Base-by-base conservation (phyloP, 2,797 vertebrate genomes). In the Capromys pilorides region DNA sequence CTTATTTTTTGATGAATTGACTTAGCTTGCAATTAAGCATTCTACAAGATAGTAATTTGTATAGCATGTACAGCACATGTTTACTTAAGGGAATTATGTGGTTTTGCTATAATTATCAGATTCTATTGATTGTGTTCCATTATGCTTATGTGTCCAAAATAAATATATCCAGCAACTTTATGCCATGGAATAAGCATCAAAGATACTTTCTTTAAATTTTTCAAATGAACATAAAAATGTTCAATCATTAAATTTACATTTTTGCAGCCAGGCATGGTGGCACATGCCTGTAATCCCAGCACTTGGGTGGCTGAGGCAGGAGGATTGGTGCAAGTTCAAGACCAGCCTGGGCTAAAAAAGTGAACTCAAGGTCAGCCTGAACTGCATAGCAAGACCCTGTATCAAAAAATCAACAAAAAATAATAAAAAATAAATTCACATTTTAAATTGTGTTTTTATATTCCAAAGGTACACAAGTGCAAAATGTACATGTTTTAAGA, bases 31-130 rank as follows among this genome's bases (percentile, higher is more conserved):
- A 98, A 95, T 96, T 97, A 97, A 96, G 82, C 89, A 97, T 97
- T 98, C 98, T 97, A 96, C 94, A 97, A 94, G 86, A 97, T 94
- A 96, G 82, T 80, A 96, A 97, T 97, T 98, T 98, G 94, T 98
- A 82, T 94, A 97, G 69, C 79, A 96, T 95, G 93, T 94, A 97
- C 90, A 97, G 92, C 84, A 96, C 96, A 89, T 97, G 93, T 98
- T 98, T 98, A 93, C 96, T 93, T 98, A 64, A 88, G 97, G 96
- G 96, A 98, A 97, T 98, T 97, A 79, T 69, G 59, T 93, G 96
- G 93, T 88, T 97, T 98, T 98, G 77, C 93, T 97, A 91, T 98
- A 98, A 97, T 98, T 98, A 97, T 98, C 98, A 97, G 93, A 95
- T 71, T 80, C 95, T 97, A 97, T 97, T 98, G 97, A 97, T 97